These are phyloP conservation scores for Theropithecus gelada DNA, from an alignment of 2,113 vertebrate genomes.

Conservation along the genomic window DNA sequence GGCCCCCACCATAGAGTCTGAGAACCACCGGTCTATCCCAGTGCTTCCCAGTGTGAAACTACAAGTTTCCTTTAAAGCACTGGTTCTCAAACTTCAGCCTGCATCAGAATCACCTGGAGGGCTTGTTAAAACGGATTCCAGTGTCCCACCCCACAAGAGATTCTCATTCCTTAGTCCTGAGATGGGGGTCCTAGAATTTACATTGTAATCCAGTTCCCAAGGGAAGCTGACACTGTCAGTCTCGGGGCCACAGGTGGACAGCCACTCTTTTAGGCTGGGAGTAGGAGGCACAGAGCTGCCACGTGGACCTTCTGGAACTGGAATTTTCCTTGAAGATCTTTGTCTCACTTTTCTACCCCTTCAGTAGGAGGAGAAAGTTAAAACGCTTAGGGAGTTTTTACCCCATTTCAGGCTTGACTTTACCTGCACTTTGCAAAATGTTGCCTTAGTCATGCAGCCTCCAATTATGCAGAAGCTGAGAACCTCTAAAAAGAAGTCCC, in stretches of 20 bases:
- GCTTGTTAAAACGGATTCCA: background rate
- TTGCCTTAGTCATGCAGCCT: background rate
- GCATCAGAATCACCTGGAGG: background rate
- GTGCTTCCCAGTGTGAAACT: background rate
- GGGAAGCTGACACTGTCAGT: background rate
- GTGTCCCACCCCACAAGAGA: rapidly evolving
- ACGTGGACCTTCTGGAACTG: background rate
- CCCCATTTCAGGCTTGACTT: background rate
- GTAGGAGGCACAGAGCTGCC: background rate
- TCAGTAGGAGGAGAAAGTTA: background rate
- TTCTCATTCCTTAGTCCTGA: background rate
- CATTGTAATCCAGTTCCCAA: background rate
- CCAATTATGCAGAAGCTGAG: background rate
- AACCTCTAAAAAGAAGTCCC: background rate
- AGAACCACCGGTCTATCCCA: background rate
- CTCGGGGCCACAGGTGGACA: background rate
- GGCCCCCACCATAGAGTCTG: background rate
- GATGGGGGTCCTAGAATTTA: background rate
- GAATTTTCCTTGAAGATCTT: background rate
- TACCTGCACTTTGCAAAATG: background rate
- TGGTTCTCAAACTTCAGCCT: background rate
- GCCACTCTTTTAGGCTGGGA: background rate
- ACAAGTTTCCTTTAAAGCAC: background rate
- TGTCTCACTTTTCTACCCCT: background rate
- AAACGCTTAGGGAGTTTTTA: background rate